A percentile compares a stretch with the other conserved stretches of the same genome.
Evolutionary conservation across 1,140 invertebrate genomes (phyloP).

Genomic region (Scaptodrosophila lebanonensis): DNA sequence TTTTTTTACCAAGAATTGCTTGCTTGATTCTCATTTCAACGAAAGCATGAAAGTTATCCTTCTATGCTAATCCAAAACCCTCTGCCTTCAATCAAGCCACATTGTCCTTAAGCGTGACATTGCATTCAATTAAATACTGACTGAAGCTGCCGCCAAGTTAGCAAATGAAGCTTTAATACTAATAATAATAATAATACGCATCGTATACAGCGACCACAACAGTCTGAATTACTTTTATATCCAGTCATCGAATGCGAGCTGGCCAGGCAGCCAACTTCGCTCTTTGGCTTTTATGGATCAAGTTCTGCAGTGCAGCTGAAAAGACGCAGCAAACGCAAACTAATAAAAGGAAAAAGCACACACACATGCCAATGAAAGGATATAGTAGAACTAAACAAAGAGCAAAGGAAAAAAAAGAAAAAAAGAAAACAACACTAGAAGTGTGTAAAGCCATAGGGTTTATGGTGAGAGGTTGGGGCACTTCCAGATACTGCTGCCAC

Average conservation of each 20-base stretch:
- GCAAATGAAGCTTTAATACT: conserved; percentile 54
- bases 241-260: conserved; percentile 22
- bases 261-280: conserved; percentile 28
- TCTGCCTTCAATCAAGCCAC: no score
- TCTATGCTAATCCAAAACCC: no score
- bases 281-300: conserved; percentile 49
- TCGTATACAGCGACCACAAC: conserved; percentile 21
- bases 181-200: conserved; percentile 30
- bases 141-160: no score
- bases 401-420: no score
- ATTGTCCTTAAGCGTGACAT: no score
- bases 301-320: conserved; percentile 30
- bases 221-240: conserved; percentile 48
- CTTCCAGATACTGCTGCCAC: conserved; percentile 21
- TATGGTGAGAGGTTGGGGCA: conserved; percentile 32
- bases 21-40: no score
- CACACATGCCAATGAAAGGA: conserved; percentile 19
- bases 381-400: no score
- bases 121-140: no score
- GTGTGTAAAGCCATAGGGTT: not conserved
- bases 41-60: no score
- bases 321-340: conserved; percentile 54
- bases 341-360: conserved; percentile 65
- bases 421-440: no score
- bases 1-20: no score